Conservation (phyloP, 2,888 invertebrate genomes). For the Epinotia nisella region DNA sequence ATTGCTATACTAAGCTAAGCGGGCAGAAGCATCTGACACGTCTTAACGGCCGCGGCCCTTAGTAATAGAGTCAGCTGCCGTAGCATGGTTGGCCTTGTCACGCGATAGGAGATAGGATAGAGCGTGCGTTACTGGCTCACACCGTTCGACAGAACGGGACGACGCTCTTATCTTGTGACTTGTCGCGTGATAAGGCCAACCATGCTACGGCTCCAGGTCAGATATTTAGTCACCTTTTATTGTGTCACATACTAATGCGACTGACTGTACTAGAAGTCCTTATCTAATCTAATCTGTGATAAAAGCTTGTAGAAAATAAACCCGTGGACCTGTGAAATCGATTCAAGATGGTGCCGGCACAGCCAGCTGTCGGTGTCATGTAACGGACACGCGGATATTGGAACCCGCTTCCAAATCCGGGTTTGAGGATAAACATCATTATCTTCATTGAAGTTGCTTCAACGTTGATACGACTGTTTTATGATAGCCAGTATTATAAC, state of each 20-base stretch:
- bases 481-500: not conserved
- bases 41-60: no score
- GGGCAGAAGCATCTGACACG: no score
- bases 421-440: conserved; percentile 14
- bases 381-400: conserved; percentile 9
- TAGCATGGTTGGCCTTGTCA: no score
- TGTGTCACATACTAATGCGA: not conserved
- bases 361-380: not conserved
- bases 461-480: not conserved
- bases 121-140: no score
- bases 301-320: no score
- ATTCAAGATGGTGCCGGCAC: not conserved
- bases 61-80: no score
- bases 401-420: not conserved
- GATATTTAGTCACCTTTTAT: not conserved
- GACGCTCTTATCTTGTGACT: no score
- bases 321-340: not conserved
- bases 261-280: not conserved
- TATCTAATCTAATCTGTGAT: not conserved
- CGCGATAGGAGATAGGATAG: no score
- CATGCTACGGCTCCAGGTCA: no score
- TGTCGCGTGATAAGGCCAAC: no score
- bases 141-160: no score
- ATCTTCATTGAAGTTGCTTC: conserved; percentile 1
- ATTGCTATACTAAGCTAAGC: no score